A percentile compares a stretch with the other conserved stretches of the same genome.
These are phyloP conservation scores for Galago senegalensis DNA, from an alignment of 2,797 vertebrate species.

Conservation along the genomic window DNA sequence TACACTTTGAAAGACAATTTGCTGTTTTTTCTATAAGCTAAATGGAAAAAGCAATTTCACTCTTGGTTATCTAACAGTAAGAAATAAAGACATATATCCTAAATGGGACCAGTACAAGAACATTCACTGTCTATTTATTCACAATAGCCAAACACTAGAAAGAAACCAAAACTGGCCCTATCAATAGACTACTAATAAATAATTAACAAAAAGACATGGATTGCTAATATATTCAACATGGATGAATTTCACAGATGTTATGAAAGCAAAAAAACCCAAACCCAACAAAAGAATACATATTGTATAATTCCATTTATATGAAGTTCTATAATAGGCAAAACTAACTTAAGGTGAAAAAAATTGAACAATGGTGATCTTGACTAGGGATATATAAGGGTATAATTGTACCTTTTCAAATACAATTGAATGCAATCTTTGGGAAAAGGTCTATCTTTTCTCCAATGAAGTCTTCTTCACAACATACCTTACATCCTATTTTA, in stretches of 20 bases:
- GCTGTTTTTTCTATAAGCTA: constrained; percentile 1
- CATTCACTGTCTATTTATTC: constrained; percentile 17
- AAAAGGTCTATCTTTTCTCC: constrained; percentile 23
- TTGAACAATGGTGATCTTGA: not conserved
- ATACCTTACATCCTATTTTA: not conserved
- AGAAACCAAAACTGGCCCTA: constrained; percentile 9
- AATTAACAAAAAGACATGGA: constrained; percentile 16
- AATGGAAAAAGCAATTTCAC: constrained; percentile 33
- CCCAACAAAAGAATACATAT: not conserved
- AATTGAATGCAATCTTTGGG: not conserved
- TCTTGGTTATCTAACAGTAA: not conserved
- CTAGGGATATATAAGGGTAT: not conserved
- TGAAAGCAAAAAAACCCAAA: not conserved
- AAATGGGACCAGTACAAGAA: not conserved
- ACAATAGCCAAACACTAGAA: constrained; percentile 13
- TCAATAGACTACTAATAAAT: not conserved
- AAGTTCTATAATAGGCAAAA: constrained; percentile 29
- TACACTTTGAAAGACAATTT: not conserved
- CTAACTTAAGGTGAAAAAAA: constrained; percentile 7
- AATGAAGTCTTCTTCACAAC: not conserved
- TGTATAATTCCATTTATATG: not conserved
- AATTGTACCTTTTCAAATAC: constrained; percentile 36
- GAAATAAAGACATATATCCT: not conserved
- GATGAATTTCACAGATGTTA: not conserved
- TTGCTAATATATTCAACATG: not conserved